Conservation (phyloP, 2,797 vertebrate species). For the Carcharodon carcharias region DNA sequence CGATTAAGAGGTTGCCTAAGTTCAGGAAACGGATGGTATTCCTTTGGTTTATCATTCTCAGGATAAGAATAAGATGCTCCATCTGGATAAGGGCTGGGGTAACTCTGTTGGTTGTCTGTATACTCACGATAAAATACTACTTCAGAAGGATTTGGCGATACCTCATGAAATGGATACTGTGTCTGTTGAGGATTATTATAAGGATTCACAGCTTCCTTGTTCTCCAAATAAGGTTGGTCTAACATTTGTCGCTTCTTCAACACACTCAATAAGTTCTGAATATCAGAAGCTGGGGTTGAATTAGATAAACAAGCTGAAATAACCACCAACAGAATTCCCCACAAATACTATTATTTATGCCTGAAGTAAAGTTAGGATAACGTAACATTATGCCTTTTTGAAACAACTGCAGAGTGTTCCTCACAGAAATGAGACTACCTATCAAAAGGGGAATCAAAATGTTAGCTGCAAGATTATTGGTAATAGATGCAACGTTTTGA, state of each 20-base stretch:
- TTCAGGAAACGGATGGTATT: neutral
- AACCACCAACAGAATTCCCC: neutral
- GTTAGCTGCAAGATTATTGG: neutral
- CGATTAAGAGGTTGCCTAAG: neutral
- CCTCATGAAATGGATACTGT: neutral
- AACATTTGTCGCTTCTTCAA: neutral
- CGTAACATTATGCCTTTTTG: neutral
- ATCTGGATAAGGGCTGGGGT: neutral
- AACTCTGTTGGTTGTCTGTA: neutral
- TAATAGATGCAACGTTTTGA: neutral
- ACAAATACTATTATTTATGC: neutral
- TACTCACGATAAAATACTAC: constrained; percentile 6
- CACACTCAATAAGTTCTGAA: neutral
- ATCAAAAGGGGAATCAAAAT: neutral
- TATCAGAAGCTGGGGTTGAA: neutral
- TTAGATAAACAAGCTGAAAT: neutral
- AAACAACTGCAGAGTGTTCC: neutral
- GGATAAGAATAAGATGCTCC: no score
- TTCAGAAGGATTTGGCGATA: neutral
- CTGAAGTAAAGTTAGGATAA: neutral
- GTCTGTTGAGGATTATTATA: neutral
- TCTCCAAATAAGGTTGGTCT: neutral
- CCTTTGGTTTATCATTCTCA: neutral
- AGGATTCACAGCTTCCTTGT: neutral
- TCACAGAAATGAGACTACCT: neutral